A percentile compares a stretch with the other conserved stretches of the same genome.
Conservation (phyloP, 1,140 invertebrate genomes). For the Magallana gigas region DNA sequence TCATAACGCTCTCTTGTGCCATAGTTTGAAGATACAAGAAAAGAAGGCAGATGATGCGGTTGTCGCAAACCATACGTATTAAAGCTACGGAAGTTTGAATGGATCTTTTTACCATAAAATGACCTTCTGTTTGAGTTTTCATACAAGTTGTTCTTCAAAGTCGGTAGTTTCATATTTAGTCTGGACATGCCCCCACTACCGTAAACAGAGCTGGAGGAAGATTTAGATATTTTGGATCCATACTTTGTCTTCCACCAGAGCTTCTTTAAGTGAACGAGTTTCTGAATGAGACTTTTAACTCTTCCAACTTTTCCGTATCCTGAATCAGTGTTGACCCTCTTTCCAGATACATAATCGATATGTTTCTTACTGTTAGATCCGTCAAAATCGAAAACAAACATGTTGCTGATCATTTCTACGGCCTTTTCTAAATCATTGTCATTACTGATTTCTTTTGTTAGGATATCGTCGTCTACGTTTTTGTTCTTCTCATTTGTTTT, state of each 20-base stretch:
- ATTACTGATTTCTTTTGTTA: not conserved
- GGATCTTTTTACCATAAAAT: not conserved
- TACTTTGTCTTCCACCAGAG: not conserved
- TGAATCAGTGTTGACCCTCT: not conserved
- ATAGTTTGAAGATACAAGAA: not conserved
- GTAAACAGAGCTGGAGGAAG: not conserved
- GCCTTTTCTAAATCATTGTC: slow-evolving; percentile 7
- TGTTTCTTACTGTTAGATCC: not conserved
- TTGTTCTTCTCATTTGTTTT: not conserved
- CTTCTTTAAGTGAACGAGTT: not conserved
- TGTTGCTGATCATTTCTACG: not conserved
- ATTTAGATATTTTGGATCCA: not conserved
- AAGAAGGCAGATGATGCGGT: not conserved
- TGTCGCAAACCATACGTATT: not conserved
- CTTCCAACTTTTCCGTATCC: not conserved
- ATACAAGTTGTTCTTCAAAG: not conserved
- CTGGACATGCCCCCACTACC: not conserved
- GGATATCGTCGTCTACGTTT: not conserved
- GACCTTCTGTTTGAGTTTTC: not conserved
- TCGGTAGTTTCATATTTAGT: not conserved
- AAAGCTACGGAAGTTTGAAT: not conserved
- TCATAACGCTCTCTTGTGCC: not conserved
- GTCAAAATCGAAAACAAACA: not conserved
- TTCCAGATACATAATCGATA: not conserved
- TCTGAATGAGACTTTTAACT: not conserved